Conservation (phyloP, 2,113 vertebrate genomes). For the Rhabdornis inornatus region DNA sequence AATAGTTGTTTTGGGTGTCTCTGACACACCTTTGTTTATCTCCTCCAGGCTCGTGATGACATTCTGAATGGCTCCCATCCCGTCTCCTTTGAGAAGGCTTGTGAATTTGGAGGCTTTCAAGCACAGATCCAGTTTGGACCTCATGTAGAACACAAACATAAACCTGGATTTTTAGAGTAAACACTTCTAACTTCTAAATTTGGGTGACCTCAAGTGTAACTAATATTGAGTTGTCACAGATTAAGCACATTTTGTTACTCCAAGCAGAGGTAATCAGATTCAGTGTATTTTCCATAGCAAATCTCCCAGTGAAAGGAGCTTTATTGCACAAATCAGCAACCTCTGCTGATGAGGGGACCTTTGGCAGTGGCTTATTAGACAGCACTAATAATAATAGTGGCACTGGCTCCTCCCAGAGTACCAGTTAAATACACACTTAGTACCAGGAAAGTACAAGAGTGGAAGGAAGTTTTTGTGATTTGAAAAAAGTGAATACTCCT, state of each 20-base stretch:
- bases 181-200: conserved; percentile 25
- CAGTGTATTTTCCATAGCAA: background rate
- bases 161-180: conserved; percentile 98
- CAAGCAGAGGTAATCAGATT: background rate
- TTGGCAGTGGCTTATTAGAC: background rate
- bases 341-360: background rate
- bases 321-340: background rate
- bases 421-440: background rate
- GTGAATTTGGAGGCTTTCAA: conserved; percentile 96
- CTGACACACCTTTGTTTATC: background rate
- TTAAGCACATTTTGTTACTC: background rate
- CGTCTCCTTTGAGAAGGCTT: conserved; percentile 98
- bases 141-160: conserved; percentile 97
- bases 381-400: background rate
- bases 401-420: background rate
- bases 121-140: conserved; percentile 98
- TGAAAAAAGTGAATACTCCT: background rate
- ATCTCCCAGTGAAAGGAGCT: background rate
- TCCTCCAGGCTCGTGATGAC: conserved; percentile 90
- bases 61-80: conserved; percentile 98
- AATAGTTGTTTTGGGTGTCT: background rate
- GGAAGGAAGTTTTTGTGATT: background rate
- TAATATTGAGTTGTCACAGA: background rate
- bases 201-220: background rate
- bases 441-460: background rate